phyloP scores from a whole-genome alignment of 2,888 invertebrate genomes.

The Mesorhabditis sp. region DNA sequence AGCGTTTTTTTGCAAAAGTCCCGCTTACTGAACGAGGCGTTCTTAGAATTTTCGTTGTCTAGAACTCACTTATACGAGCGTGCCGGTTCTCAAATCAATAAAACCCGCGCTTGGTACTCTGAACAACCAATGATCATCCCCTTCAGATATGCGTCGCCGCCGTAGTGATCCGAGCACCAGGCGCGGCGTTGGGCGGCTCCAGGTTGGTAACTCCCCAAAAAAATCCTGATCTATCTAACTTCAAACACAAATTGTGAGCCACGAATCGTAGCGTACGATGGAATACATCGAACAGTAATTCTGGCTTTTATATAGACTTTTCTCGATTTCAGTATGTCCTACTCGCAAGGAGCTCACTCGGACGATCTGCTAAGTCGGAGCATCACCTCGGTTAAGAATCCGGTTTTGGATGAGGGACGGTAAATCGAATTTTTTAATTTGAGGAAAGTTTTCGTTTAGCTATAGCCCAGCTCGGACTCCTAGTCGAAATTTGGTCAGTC shows the following conservation, averaged over 20 bases:
- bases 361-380: constrained; percentile 6
- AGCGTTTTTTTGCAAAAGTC: too few relatives aligned
- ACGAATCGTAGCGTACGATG: background rate
- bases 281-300: background rate
- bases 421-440: background rate
- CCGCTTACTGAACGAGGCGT: too few relatives aligned
- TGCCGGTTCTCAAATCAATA: too few relatives aligned
- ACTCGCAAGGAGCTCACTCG: background rate
- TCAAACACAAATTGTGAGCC: too few relatives aligned
- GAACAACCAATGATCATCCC: too few relatives aligned
- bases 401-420: background rate
- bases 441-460: background rate
- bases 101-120: too few relatives aligned
- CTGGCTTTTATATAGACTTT: background rate
- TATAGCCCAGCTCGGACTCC: background rate
- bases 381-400: background rate
- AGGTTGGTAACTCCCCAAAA: background rate
- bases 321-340: background rate
- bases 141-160: constrained; percentile 5
- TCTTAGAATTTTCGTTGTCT: background rate
- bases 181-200: background rate
- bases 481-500: background rate
- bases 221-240: too few relatives aligned
- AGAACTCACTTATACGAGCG: background rate
- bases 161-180: background rate